phyloP scores from a whole-genome alignment of 2,797 vertebrate species.

The Lepilemur septentrionalis region DNA sequence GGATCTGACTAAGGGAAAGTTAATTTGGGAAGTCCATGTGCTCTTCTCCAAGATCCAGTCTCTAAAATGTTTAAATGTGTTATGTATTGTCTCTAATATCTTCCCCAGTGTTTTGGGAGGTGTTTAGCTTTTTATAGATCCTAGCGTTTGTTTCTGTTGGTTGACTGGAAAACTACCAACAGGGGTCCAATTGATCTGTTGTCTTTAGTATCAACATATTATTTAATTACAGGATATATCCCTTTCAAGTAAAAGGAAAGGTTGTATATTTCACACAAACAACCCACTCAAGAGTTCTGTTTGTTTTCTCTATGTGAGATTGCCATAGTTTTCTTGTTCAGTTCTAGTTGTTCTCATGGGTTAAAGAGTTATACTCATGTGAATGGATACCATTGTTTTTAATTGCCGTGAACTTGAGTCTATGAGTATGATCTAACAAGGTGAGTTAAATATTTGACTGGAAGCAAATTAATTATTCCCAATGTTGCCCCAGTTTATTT shows the following conservation, averaged over 20 bases:
- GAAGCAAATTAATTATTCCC: constrained; percentile 10
- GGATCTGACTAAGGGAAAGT: not conserved
- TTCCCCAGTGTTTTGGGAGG: not conserved
- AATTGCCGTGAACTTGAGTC: not conserved
- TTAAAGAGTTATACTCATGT: not conserved
- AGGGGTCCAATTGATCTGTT: not conserved
- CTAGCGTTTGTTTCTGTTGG: not conserved
- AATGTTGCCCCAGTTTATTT: not conserved
- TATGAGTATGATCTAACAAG: not conserved
- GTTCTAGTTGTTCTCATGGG: not conserved
- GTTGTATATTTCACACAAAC: not conserved
- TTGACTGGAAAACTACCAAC: not conserved
- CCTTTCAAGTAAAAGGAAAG: not conserved
- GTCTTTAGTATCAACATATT: not conserved
- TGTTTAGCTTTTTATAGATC: not conserved
- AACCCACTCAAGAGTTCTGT: not conserved
- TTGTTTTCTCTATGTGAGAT: not conserved
- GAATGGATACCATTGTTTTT: not conserved
- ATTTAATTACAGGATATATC: not conserved
- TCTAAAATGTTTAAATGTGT: not conserved
- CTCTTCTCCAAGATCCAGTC: not conserved
- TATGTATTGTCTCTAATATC: not conserved
- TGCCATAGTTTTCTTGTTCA: not conserved
- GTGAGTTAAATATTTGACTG: not conserved
- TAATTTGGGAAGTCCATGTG: not conserved